Evolutionary conservation across 2,113 vertebrate species (phyloP), one percentile per base, ranked within the genome.

Genomic region (Archocentrus centrarchus): DNA sequence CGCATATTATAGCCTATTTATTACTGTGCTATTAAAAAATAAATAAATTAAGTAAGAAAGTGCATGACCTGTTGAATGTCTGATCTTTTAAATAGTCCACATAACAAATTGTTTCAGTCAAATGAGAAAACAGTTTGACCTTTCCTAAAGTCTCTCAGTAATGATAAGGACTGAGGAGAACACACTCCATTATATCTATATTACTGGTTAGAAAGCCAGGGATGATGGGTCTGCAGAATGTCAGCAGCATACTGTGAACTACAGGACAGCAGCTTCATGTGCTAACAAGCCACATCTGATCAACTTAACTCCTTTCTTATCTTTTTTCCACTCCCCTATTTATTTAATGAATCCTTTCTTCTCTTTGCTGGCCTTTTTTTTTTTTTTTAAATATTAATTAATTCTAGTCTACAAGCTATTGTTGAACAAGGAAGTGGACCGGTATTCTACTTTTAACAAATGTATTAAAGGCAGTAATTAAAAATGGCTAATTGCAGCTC

Each of bases 1-100:
- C 75, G 82, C 80, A 82, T 78, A 90, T 88, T 59, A 92, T 83
- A 58, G 59, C 22, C 80, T 82, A 86, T 87, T 89, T 91, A 81
- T 59, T 88, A 81, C 80, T 60, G 68, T 77, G 41, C 82, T 82
- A 84, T 80, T 90, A 77, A 66, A 76, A 86, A 80, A 70, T 85
- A 86, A 88, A 30, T 4, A 47, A 3, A 87, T 86, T 68, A 82
- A 83, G 80, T 70, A 75, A 76, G 50, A 47, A 61, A 82, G 58
- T 82, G 78, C 83, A 70, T 83, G 85, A 85, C 83, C 84, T 87
- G 79, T 60, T 88, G 60, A 79, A 61, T 50, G 81, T 63, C 82
- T 32, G 84, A 41, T 82, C 77, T 76, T 86, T 86, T 2, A 81
- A 84, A 86, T 39, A 63, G 37, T 27, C 50, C 11, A 62, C 50